Percentiles rank a stretch among this genome's conserved stretches.
Evolutionary conservation across 2,888 invertebrate genomes (phyloP).

Genomic region (Ashinkailepas kermadecensis): DNA sequence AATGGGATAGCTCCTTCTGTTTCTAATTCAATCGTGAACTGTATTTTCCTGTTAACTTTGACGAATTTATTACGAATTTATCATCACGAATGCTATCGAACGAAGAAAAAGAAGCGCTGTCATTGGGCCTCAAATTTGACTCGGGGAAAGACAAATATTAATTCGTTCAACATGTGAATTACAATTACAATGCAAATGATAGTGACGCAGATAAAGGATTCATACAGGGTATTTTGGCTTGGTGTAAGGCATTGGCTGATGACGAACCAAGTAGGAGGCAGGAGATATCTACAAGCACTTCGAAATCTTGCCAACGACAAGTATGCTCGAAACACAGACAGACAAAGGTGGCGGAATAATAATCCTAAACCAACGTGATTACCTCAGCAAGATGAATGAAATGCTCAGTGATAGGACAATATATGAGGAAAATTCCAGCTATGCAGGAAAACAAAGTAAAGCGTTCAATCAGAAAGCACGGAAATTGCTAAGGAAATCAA

Average conservation of each 20-base stretch:
- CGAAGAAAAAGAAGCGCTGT: background rate
- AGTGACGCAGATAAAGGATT: too few species aligned
- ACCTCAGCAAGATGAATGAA: too few species aligned
- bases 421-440: background rate
- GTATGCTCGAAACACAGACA: background rate
- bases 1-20: too few species aligned
- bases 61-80: too few species aligned
- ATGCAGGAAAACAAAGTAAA: background rate
- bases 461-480: background rate
- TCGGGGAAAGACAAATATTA: background rate
- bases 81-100: background rate
- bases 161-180: background rate
- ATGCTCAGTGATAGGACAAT: background rate
- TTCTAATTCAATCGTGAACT: too few species aligned
- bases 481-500: background rate
- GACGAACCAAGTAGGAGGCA: background rate
- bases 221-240: too few species aligned
- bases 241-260: background rate
- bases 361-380: background rate
- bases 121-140: background rate
- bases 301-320: too few species aligned
- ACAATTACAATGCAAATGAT: background rate
- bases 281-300: background rate
- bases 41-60: too few species aligned
- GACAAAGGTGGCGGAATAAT: background rate